Percentiles rank a stretch among this genome's conserved stretches.
Evolutionary conservation across 2,797 vertebrate species (phyloP).

Genomic region (Decapterus maruadsi): DNA sequence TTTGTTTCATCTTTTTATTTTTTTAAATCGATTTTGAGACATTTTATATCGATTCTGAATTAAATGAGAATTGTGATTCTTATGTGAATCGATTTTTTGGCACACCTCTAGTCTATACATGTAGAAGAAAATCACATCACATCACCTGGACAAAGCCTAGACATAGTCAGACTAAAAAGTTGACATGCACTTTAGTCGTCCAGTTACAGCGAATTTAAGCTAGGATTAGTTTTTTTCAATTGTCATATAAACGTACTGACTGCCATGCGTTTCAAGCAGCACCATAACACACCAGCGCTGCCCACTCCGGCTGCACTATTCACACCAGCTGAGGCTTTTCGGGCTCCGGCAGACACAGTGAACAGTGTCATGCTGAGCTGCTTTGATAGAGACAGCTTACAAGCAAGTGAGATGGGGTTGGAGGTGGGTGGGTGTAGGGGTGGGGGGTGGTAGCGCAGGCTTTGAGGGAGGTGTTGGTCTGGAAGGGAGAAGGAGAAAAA

Average conservation of each 20-base stretch:
- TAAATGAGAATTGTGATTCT: too few relatives aligned
- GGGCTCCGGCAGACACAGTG: constrained; percentile 55
- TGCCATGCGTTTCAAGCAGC: constrained; percentile 51
- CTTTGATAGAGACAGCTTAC: constrained; percentile 81
- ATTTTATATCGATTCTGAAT: too few relatives aligned
- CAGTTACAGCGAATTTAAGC: too few relatives aligned
- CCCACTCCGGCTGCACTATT: constrained; percentile 62
- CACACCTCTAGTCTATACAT: too few relatives aligned
- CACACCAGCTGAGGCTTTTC: constrained; percentile 60
- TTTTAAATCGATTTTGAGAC: too few relatives aligned
- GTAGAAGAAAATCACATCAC: too few relatives aligned
- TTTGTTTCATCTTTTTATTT: too few relatives aligned
- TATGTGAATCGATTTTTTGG: too few relatives aligned
- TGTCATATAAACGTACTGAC: neutral
- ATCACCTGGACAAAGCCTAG: too few relatives aligned
- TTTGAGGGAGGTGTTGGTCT: constrained; percentile 13
- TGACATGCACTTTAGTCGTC: too few relatives aligned
- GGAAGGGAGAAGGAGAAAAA: constrained; percentile 23
- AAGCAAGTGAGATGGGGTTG: constrained; percentile 24
- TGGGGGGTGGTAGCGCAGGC: constrained; percentile 21
- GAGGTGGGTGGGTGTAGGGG: constrained; percentile 13
- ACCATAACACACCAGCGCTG: constrained; percentile 51
- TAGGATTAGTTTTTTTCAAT: too few relatives aligned
- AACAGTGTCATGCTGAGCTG: constrained; percentile 61
- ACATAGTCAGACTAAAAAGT: too few relatives aligned